These are phyloP conservation scores for Synergus japonicus DNA, from an alignment of 2,888 invertebrate species.

Conservation along the genomic window DNA sequence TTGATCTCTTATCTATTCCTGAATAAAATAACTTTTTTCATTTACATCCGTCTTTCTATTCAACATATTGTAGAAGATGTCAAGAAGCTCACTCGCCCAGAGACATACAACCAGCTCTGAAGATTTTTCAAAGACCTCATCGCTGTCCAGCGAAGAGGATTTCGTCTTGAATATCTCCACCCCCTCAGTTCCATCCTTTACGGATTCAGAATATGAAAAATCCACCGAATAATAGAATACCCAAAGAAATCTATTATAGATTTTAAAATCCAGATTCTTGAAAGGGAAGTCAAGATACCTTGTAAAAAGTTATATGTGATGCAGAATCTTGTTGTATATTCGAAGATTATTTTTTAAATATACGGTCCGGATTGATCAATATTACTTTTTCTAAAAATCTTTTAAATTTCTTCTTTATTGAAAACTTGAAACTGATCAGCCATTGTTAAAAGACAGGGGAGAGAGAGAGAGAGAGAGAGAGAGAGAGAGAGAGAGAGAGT, in stretches of 20 bases:
- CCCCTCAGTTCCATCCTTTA: constrained; percentile 60
- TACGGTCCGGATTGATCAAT: background rate
- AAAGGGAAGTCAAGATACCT: background rate
- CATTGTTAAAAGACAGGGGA: no score
- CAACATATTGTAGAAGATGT: constrained; percentile 10
- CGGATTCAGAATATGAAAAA: constrained; percentile 56
- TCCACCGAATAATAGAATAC: background rate
- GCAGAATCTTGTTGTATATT: background rate
- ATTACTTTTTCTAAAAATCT: background rate
- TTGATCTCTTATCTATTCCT: background rate
- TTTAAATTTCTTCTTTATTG: no score
- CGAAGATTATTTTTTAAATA: background rate
- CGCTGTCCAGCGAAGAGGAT: constrained; percentile 55
- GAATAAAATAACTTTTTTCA: background rate
- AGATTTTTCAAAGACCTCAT: constrained; percentile 41
- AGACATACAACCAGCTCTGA: constrained; percentile 23
- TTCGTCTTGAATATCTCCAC: constrained; percentile 57
- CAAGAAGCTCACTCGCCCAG: constrained; percentile 22
- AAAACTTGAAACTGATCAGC: no score
- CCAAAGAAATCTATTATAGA: background rate
- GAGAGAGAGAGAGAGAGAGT: background rate
- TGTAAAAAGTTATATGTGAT: background rate
- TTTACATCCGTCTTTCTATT: background rate
- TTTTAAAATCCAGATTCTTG: background rate
- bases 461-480: background rate